These are phyloP conservation scores for Gobiocypris rarus DNA, from an alignment of 2,113 vertebrate species.

Conservation along the genomic window DNA sequence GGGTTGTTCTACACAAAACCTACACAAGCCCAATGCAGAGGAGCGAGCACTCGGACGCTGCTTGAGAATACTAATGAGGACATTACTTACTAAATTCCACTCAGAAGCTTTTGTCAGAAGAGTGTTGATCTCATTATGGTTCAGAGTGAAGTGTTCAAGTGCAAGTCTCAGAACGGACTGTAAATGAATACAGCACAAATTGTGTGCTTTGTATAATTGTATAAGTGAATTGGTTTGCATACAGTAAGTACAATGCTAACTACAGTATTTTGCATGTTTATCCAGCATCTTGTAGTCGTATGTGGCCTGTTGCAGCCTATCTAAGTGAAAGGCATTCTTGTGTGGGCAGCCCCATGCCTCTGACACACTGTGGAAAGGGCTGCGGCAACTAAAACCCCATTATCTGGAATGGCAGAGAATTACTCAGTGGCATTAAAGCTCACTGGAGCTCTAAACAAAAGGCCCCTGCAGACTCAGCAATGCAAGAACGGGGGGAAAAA, in stretches of 20 bases:
- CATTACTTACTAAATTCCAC: constrained; percentile 1
- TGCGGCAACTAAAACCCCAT: constrained; percentile 61
- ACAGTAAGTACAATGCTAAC: not conserved
- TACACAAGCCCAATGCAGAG: not conserved
- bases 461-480: constrained; percentile 63
- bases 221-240: not conserved
- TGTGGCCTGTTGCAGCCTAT: constrained; percentile 31
- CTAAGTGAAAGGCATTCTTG: constrained; percentile 66
- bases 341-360: constrained; percentile 63
- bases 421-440: constrained; percentile 63
- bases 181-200: not conserved
- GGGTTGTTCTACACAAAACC: constrained; percentile 19
- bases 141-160: not conserved
- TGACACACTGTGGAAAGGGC: constrained; percentile 54
- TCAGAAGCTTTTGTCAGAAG: constrained; percentile 8
- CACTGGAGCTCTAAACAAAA: constrained; percentile 56
- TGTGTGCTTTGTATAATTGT: not conserved
- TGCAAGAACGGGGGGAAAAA: constrained; percentile 46
- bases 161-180: not conserved
- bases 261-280: not conserved
- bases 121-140: constrained; percentile 14
- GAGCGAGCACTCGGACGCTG: not conserved
- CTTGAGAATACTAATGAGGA: constrained; percentile 34
- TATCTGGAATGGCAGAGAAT: constrained; percentile 68
- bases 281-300: not conserved